Percentiles rank a stretch among this genome's conserved stretches.
Conservation (phyloP, 2,113 vertebrate species). For the Oreochromis spilurus region DNA sequence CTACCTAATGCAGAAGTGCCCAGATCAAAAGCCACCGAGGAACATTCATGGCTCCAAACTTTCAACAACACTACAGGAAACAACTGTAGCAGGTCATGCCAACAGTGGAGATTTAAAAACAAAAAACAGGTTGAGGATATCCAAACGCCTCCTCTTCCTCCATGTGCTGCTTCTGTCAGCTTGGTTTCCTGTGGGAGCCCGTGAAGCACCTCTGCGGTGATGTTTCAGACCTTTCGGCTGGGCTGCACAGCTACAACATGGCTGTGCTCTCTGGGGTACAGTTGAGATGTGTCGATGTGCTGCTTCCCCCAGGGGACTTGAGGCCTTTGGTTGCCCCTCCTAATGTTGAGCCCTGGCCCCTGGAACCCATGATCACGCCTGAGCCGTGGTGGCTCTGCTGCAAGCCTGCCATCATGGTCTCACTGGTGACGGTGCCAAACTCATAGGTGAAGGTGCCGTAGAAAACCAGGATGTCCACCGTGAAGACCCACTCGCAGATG, state of each 20-base stretch:
- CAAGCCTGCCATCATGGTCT: constrained; percentile 83
- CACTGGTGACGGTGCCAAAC: constrained; percentile 82
- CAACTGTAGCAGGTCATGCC: background rate
- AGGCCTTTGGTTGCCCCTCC: constrained; percentile 73
- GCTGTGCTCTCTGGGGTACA: constrained; percentile 85
- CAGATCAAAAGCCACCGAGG: background rate
- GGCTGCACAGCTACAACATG: constrained; percentile 77
- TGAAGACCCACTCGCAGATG: constrained; percentile 90
- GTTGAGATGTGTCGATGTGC: constrained; percentile 87
- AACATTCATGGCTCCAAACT: constrained; percentile 44
- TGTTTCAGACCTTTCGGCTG: background rate
- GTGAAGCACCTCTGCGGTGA: background rate
- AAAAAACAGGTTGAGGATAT: background rate
- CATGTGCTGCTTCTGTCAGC: background rate
- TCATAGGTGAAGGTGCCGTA: constrained; percentile 92
- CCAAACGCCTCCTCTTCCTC: background rate
- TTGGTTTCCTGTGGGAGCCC: background rate
- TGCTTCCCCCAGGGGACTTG: constrained; percentile 84
- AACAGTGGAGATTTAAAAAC: background rate
- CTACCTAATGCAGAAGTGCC: background rate
- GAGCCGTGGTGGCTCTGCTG: constrained; percentile 69
- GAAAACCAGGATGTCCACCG: constrained; percentile 86
- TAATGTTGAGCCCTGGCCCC: constrained; percentile 49
- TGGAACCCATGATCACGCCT: constrained; percentile 64
- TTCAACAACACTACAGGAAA: background rate